Base-by-base conservation (phyloP, 1,140 invertebrate species). In the Drosophila ananassae region DNA sequence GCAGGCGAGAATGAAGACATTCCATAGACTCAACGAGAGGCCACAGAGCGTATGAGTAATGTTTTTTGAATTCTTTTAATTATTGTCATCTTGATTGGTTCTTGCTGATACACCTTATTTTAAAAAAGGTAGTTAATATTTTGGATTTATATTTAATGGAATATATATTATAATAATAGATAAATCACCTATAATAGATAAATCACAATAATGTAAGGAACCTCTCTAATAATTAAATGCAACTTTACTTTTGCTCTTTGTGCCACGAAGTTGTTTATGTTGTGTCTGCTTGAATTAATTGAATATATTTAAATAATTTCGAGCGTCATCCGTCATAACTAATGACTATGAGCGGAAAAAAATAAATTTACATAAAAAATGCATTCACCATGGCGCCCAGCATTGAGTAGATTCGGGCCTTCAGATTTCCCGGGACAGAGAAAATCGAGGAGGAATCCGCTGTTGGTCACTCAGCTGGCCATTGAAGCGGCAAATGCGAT, bases 331-430 rank as follows among this genome's bases (percentile, higher is more conserved):
- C 59, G 68, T 87, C 83, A 87, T 89, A 84, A 83, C 67, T 87
- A 87, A 87, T 89, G 83, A 79, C 79, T 73, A 71, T 2, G 56
- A 39, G 51, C 21, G 32, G 24, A 77, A 81, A 77, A 37, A 82
- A 89, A 89, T 83, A 61, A 87, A 87, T 89, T 89, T 87, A 61
- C 83, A 89, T 87, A 89, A 89, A 89, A 87, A 89, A 89, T 87
- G 72, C 83, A 87, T 82, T 72, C 76, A 57, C 78, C 83, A 59
- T 87, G 82, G 82, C 82, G 82, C 83, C 83, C 83, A 79, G 47
- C 63, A 17, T 2, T 21, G 24, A 67, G 46, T 2, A 52, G 47
- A 44, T 63, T 52, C 47, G 60, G 47, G 63, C 59, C 47, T 67
- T 13, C 41, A 32, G 44, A 64, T 52, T 47, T 44, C 48, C 47